Evolutionary conservation across 2,888 invertebrate genomes (phyloP).

Genomic region (Lasioglossum pauxillum): DNA sequence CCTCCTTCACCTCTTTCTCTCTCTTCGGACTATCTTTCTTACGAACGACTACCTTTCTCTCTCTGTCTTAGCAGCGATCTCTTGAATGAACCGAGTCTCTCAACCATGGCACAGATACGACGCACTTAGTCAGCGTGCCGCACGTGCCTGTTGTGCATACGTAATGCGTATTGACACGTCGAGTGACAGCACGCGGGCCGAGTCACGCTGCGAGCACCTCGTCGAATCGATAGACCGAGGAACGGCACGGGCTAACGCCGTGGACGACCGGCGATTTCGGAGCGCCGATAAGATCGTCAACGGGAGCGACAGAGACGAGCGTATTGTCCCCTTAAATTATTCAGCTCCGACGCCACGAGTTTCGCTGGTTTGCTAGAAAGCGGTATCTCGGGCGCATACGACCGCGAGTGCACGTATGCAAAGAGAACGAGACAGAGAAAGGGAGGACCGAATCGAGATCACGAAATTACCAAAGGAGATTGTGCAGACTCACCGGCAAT

Average conservation of each 20-base stretch:
- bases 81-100: constrained; percentile 68
- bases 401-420: background rate
- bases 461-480: constrained; percentile 14
- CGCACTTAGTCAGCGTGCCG: constrained; percentile 65
- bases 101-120: constrained; percentile 61
- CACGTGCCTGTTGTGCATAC: constrained; percentile 73
- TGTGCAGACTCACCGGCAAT: constrained; percentile 74
- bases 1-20: background rate
- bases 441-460: constrained; percentile 7
- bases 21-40: background rate
- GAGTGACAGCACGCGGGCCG: constrained; percentile 60
- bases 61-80: background rate
- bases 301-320: background rate
- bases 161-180: constrained; percentile 67
- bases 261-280: constrained; percentile 20
- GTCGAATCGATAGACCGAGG: constrained; percentile 49
- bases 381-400: background rate
- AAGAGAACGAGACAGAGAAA: constrained; percentile 8
- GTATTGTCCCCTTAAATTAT: background rate
- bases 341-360: background rate
- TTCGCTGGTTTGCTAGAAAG: background rate
- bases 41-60: background rate
- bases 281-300: constrained; percentile 4
- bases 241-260: background rate
- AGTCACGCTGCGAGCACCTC: constrained; percentile 49